These are phyloP conservation scores for Chrysolina americana DNA, from an alignment of 2,888 invertebrate genomes.

Conservation along the genomic window DNA sequence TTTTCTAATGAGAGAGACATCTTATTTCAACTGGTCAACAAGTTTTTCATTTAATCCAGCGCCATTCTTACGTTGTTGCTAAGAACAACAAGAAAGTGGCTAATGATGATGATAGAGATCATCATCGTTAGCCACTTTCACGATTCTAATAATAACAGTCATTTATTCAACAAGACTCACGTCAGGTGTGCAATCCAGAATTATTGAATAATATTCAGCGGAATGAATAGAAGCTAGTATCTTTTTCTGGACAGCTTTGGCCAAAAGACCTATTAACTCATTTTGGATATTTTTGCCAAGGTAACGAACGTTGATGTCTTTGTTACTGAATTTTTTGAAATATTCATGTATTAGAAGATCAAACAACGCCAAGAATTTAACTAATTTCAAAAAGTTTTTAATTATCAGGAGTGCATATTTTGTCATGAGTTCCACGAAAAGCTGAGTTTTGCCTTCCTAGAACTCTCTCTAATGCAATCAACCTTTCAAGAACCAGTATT, in stretches of 20 bases:
- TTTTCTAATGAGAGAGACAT: too few species aligned
- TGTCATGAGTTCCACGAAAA: constrained; percentile 14
- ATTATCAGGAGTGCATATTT: too few species aligned
- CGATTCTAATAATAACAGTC: constrained; percentile 50
- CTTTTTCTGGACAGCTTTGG: too few species aligned
- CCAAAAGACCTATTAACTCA: constrained; percentile 22
- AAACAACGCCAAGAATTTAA: constrained; percentile 16
- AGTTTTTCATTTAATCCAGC: too few species aligned
- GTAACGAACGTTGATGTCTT: constrained; percentile 24
- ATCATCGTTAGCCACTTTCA: too few species aligned
- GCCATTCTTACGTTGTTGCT: too few species aligned
- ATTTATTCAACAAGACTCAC: constrained; percentile 53
- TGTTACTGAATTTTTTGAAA: constrained; percentile 4
- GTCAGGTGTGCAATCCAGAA: constrained; percentile 57
- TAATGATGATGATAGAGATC: too few species aligned
- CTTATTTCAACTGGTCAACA: too few species aligned
- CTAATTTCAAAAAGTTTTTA: constrained; percentile 24
- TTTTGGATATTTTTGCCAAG: too few species aligned
- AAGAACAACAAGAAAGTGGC: too few species aligned
- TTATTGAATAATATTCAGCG: too few species aligned
- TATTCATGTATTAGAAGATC: constrained; percentile 27
- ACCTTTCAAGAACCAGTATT: too few species aligned
- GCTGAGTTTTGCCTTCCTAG: constrained; percentile 18
- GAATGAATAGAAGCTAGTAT: constrained; percentile 20
- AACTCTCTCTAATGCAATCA: constrained; percentile 8